Base-by-base conservation (phyloP, 64 coral and sea anemone species). In the Pachyseris speciosa region DNA sequence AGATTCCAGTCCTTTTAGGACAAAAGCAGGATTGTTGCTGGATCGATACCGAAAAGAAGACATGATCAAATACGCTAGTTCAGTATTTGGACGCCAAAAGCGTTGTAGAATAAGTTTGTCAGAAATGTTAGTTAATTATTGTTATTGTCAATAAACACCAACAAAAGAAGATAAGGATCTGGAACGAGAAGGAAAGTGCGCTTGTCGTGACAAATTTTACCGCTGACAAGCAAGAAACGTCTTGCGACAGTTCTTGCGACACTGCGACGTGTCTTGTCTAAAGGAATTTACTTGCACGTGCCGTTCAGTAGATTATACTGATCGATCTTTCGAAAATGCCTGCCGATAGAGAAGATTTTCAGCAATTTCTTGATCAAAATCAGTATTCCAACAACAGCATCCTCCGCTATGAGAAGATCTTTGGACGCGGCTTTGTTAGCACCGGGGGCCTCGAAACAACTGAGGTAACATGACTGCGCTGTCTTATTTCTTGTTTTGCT, bases 391-490 rank as follows among this genome's bases (percentile, higher is more conserved):
- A 33, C 12, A 92, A 86, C 47, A 84, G 90, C 2, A 99, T 99
- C 43, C 74, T 99, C 19, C 59, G 80, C 63, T 99, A 99, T 53
- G 97, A 99, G 76, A 99, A 93, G 36, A 90, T 99, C 26, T 99
- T 99, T 43, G 97, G 97, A 32, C 84, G 86, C 31, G 97, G 97
- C 4, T 99, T 93, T 91, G 93, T 99, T 0, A 99, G 97, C 64
- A 99, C 93, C 41, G 97, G 97, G 37, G 97, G 97, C 5, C 53
- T 95, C 49, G 97, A 99, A 43, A 95, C 97, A 70, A 99, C 97
- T 3, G n/a, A 99, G 94, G 97, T 99, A 89, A 39, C 36, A 2
- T 38, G 2, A 71, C 19, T n/a, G 11, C 27, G 12, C 27, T 61
- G 4, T 61, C 7, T 4, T 45, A 4, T 11, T 6, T 45, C 24